Evolutionary conservation across 2,797 vertebrate genomes (phyloP), one percentile per base, ranked within the genome.

Genomic region (Chrosomus eos): DNA sequence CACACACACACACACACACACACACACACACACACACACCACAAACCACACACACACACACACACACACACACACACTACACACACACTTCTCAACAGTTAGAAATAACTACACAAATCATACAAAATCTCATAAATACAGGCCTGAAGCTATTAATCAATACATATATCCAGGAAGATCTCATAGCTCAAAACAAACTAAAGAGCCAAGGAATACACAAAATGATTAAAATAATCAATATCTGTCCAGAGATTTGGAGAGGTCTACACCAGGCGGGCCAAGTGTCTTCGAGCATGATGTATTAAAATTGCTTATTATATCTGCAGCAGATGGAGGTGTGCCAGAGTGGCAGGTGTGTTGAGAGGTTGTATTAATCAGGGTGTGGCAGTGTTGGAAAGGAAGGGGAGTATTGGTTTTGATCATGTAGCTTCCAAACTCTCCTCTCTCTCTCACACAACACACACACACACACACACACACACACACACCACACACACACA

Each of bases 361-460:
- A n/a, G n/a, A n/a, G n/a, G n/a, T n/a, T n/a, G n/a, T n/a, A n/a
- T n/a, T n/a, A n/a, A n/a, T n/a, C n/a, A n/a, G n/a, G n/a, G n/a
- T n/a, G n/a, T n/a, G 94, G 88, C 81, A 91, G 62, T 60, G 6
- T 81, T 87, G 89, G 90, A 86, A 90, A 72, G 85, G 82, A 88
- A 80, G 87, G 89, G 89, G 81, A 90, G 88, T 62, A 80, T n/a
- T 79, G 75, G 66, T 71, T 84, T 79, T 83, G 82, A 77, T 77
- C 62, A 76, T 55, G 60, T 55, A 70, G 60, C 62, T 31, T 84
- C 45, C 73, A 83, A 68, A 83, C 80, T 60, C 62, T n/a, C 9
- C 77, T 40, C 66, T 58, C 51, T 75, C 43, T 51, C 14, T 43
- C 48, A 43, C 38, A 28, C 64, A n/a, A 43, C 53, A 45, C 16